Base-by-base conservation (phyloP, 1,140 invertebrate species). In the Tetraneura akinire region DNA sequence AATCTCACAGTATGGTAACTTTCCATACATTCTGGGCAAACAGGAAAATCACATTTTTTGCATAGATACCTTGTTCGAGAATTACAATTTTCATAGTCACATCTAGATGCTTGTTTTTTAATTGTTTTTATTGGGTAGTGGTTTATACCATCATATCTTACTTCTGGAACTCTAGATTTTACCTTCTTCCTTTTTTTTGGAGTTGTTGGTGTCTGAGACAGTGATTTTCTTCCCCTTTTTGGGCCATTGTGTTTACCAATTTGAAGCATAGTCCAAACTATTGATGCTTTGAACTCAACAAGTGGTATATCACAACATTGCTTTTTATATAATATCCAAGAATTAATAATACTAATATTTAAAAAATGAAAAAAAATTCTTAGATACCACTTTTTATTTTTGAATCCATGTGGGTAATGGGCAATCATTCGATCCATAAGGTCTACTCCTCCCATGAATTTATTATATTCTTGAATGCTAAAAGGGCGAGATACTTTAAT, bases 371-470 rank as follows among this genome's bases (percentile, higher is more conserved):
- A 84, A 66, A 84, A 82, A 18, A 84, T 82, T 76, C 82, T 80
- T 10, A 83, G 26, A 42, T 84, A 83, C 74, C 81, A 85, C 55
- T 82, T 83, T 80, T 83, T 84, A n/a, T 80, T 82, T 64, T 81
- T 82, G 4, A 83, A 47, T 29, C 55, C 42, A 45, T 83, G 83
- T 14, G 82, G 80, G 80, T 85, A 84, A 71, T 82, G 81, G 21
- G 82, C 82, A 26, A 84, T 80, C 49, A 84, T 80, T 13, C 80
- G 71, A 68, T 85, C 84, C 49, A 81, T 80, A 26, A 84, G 62
- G 80, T 85, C 84, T 10, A 85, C 83, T 23, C 84, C 85, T 64
- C 83, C 85, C 84, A 85, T 85, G 53, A 80, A 81, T 76, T 82
- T 81, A 81, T 85, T 85, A 73, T 85, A 85, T 53, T 80, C 70